Conservation (phyloP, 2,888 invertebrate species). For the Drosophila birchii region DNA sequence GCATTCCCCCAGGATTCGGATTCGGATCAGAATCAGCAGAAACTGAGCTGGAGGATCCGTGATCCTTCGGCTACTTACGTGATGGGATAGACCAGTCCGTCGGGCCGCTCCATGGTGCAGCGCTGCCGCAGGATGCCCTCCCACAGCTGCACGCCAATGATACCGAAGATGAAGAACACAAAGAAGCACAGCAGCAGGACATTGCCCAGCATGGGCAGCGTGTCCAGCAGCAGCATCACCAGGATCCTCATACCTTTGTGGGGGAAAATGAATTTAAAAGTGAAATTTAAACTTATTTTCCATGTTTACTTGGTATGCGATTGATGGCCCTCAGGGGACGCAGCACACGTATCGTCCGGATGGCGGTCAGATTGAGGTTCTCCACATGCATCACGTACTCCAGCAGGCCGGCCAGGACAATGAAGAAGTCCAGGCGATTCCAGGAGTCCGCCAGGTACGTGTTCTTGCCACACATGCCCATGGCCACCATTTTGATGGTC, state of each 20-base stretch:
- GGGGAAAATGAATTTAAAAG: not conserved
- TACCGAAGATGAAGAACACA: slow-evolving; percentile 99
- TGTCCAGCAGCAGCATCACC: slow-evolving; percentile 99
- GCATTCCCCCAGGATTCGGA: slow-evolving; percentile 6
- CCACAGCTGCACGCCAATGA: slow-evolving; percentile 99
- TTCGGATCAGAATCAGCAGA: not conserved
- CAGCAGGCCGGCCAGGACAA: slow-evolving; percentile 96
- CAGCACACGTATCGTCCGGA: slow-evolving; percentile 98
- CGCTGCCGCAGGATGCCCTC: slow-evolving; percentile 98
- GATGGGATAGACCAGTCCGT: slow-evolving; percentile 89
- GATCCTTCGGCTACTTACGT: slow-evolving; percentile 87
- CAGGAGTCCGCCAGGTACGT: slow-evolving; percentile 99
- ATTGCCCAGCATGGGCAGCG: slow-evolving; percentile 99
- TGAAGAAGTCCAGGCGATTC: slow-evolving; percentile 99
- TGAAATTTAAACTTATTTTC: not conserved
- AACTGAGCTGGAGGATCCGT: not conserved
- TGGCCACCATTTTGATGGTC: slow-evolving; percentile 99
- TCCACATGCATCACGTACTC: slow-evolving; percentile 97
- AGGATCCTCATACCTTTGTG: slow-evolving; percentile 97
- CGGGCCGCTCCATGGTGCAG: slow-evolving; percentile 92
- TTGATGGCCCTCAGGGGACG: slow-evolving; percentile 99
- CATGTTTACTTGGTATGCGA: slow-evolving; percentile 97
- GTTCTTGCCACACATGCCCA: slow-evolving; percentile 97
- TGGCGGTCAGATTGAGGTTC: slow-evolving; percentile 98
- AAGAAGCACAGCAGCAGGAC: slow-evolving; percentile 99